Conservation (phyloP, 2,888 invertebrate species). For the Lordiphosa fenestrarum region DNA sequence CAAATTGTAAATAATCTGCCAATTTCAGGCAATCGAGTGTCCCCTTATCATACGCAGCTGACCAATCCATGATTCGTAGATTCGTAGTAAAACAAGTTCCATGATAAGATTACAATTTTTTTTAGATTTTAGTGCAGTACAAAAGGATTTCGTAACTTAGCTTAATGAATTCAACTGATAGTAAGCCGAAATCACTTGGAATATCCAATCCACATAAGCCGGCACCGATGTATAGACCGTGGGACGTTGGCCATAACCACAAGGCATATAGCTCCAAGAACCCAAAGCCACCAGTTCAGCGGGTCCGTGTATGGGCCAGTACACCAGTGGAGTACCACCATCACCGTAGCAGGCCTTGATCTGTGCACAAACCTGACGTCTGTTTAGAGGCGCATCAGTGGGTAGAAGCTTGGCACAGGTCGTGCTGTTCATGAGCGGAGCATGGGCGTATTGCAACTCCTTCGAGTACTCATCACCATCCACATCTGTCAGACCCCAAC, state of each 20-base stretch:
- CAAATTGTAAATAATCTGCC: slow-evolving; percentile 27
- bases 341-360: slow-evolving; percentile 70
- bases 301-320: slow-evolving; percentile 56
- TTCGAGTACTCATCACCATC: slow-evolving; percentile 54
- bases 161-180: slow-evolving; percentile 53
- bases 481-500: slow-evolving; percentile 67
- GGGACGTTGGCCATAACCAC: slow-evolving; percentile 64
- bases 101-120: slow-evolving; percentile 24
- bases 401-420: slow-evolving; percentile 52
- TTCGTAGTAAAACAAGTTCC: slow-evolving; percentile 14
- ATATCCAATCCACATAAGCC: slow-evolving; percentile 64
- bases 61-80: slow-evolving; percentile 3
- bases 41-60: slow-evolving; percentile 24
- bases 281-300: slow-evolving; percentile 64
- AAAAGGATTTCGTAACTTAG: slow-evolving; percentile 18
- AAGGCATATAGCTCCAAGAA: slow-evolving; percentile 74
- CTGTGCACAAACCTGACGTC: slow-evolving; percentile 55
- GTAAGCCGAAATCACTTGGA: slow-evolving; percentile 66
- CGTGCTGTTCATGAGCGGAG: slow-evolving; percentile 42
- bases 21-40: slow-evolving; percentile 28
- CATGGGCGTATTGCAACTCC: slow-evolving; percentile 57
- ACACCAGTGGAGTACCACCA: slow-evolving; percentile 70
- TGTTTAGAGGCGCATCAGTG: slow-evolving; percentile 54
- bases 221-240: slow-evolving; percentile 61
- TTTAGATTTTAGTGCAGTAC: slow-evolving; percentile 22